Evolutionary conservation across 2,797 vertebrate species (phyloP), one percentile per base, ranked within the genome.

Genomic region (Tinamus major): DNA sequence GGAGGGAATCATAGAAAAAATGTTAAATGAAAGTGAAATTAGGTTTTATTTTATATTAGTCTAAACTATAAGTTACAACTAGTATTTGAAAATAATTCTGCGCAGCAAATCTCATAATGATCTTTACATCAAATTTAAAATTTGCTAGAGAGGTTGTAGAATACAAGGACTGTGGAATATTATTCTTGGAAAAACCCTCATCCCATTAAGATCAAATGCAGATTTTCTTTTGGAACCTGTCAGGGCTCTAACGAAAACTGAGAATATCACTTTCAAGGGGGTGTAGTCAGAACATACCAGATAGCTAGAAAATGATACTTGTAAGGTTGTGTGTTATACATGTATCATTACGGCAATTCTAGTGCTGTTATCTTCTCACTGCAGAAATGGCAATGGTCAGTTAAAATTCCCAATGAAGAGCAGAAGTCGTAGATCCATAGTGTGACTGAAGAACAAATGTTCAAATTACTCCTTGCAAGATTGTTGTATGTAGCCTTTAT

Each of bases 391-490:
- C 55, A 76, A 23, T 39, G 19, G 29, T 65, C 89, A 51, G 56
- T 79, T 68, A 67, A 95, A 90, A 85, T 91, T 71, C 87, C 27
- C 59, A 78, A 39, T 75, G 44, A 35, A 91, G 31, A 86, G 15
- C n/a, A 74, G 10, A 79, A 93, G 72, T 76, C 59, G 55, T 39
- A 94, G 82, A 81, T 88, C 70, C 27, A 56, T 56, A 48, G 63
- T 67, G 35, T 76, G 84, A 79, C 39, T 86, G 77, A 79, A 90
- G 58, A 65, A 39, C 35, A 86, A 27, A 7, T 70, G 67, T 86
- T 81, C 56, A 91, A 88, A 92, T 69, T 84, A 17, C 53, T 90
- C 24, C 59, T 88, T 69, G 37, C 61, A 69, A 95, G 87, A 77
- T 77, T 84, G 44, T 55, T 76, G 5, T 67, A 9, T 56, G 35